Evolutionary conservation across 1,140 invertebrate species (phyloP).

Genomic region (Eulimnadia texana): DNA sequence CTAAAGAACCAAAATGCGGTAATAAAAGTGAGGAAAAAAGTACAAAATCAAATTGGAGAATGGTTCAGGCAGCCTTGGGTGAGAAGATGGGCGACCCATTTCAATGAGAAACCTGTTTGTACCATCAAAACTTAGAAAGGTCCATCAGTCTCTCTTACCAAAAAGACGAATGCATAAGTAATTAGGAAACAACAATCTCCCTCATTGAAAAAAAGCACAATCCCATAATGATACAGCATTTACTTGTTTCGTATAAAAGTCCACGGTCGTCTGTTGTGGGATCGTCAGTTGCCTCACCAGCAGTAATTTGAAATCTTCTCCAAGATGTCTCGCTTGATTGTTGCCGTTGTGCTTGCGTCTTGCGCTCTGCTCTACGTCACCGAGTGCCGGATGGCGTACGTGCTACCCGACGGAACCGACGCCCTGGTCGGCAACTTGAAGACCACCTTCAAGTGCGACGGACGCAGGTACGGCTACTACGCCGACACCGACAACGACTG

Average conservation of each 20-base stretch:
- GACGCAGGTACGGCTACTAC: conserved; percentile 27
- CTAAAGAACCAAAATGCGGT: not conserved
- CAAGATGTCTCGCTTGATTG: not conserved
- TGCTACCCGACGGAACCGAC: conserved; percentile 23
- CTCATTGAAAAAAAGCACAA: too few species aligned
- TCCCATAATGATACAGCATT: too few species aligned
- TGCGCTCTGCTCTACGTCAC: not conserved
- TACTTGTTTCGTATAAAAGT: too few species aligned
- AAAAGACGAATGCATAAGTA: too few species aligned
- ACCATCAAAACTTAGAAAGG: not conserved
- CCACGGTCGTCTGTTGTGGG: too few species aligned
- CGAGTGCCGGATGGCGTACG: conserved; percentile 18
- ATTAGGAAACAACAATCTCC: too few species aligned
- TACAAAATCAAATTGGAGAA: not conserved
- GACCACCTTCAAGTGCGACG: conserved; percentile 25
- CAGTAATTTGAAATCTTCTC: not conserved
- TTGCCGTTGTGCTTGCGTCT: not conserved
- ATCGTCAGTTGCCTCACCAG: too few species aligned
- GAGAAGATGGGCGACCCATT: not conserved
- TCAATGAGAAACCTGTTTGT: not conserved
- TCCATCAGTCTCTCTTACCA: too few species aligned
- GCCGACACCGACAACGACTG: conserved; percentile 30
- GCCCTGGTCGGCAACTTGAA: conserved; percentile 20
- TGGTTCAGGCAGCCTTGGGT: not conserved
- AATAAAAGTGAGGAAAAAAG: not conserved